These are phyloP conservation scores for Willisornis vidua DNA, from an alignment of 2,113 vertebrate species.

Conservation along the genomic window DNA sequence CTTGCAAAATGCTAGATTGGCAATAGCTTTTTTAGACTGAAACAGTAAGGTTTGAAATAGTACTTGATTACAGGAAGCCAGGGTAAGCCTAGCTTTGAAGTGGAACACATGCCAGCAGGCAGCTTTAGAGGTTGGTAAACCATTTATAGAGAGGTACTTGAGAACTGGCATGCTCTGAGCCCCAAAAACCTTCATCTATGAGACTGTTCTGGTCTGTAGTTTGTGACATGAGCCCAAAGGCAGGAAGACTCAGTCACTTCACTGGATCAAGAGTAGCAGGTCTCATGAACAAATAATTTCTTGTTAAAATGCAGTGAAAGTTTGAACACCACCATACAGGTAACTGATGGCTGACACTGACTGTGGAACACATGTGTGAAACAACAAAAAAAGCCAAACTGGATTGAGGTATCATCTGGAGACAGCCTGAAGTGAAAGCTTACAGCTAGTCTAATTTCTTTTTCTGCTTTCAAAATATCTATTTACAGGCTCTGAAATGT, in stretches of 20 bases:
- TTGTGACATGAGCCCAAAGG: neutral
- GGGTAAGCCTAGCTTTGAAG: neutral
- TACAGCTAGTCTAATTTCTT: neutral
- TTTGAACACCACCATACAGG: neutral
- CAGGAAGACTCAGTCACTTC: neutral
- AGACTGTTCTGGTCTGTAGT: neutral
- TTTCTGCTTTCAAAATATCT: neutral
- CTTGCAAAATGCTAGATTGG: neutral
- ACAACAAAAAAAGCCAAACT: neutral
- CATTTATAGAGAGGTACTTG: neutral
- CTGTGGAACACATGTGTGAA: accelerated
- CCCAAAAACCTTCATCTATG: neutral
- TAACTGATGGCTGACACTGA: neutral
- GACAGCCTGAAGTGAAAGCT: neutral
- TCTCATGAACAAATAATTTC: neutral
- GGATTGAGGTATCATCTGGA: neutral
- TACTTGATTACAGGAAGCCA: neutral
- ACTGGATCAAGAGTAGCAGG: neutral
- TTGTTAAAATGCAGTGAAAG: neutral
- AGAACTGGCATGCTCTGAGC: neutral
- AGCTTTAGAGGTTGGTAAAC: neutral
- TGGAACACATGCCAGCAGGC: neutral
- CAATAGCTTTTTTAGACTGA: neutral
- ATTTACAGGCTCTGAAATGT: neutral
- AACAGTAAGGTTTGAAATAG: neutral